phyloP scores from a whole-genome alignment of 2,888 invertebrate genomes.

The Gerosis bhagava region DNA sequence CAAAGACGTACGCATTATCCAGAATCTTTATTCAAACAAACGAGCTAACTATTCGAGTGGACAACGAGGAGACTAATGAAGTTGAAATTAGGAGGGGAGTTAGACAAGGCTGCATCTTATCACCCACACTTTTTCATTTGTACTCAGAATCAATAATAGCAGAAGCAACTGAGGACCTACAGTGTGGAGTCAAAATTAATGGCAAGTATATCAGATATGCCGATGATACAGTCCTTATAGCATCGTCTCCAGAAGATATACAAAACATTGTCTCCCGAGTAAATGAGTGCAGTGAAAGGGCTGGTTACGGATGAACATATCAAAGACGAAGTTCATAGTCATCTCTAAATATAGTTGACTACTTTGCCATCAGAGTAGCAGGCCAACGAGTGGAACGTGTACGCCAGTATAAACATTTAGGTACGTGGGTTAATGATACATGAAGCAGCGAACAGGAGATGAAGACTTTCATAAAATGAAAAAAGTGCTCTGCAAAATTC shows the following conservation, averaged over 20 bases:
- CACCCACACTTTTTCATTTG: slow-evolving; percentile 19
- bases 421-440: background rate
- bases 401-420: background rate
- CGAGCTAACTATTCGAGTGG: slow-evolving; percentile 6
- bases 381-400: background rate
- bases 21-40: slow-evolving; percentile 23
- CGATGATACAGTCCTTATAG: slow-evolving; percentile 7
- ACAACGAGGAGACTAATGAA: background rate
- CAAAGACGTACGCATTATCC: slow-evolving; percentile 23
- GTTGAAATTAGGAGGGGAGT: slow-evolving; percentile 13
- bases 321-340: background rate
- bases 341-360: background rate
- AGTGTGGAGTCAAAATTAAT: slow-evolving; percentile 6
- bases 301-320: background rate
- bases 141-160: slow-evolving; percentile 16
- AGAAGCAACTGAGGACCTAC: background rate
- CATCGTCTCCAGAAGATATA: slow-evolving; percentile 1
- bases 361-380: background rate
- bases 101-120: slow-evolving; percentile 22
- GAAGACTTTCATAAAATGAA: background rate
- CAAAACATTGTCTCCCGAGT: slow-evolving; percentile 1
- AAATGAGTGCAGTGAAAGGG: slow-evolving; percentile 6
- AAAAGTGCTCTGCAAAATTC: background rate
- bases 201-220: slow-evolving; percentile 1
- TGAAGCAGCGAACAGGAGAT: background rate